Evolutionary conservation across 2,888 invertebrate species (phyloP), one percentile per base, ranked within the genome.

Genomic region (Andricus curvator): DNA sequence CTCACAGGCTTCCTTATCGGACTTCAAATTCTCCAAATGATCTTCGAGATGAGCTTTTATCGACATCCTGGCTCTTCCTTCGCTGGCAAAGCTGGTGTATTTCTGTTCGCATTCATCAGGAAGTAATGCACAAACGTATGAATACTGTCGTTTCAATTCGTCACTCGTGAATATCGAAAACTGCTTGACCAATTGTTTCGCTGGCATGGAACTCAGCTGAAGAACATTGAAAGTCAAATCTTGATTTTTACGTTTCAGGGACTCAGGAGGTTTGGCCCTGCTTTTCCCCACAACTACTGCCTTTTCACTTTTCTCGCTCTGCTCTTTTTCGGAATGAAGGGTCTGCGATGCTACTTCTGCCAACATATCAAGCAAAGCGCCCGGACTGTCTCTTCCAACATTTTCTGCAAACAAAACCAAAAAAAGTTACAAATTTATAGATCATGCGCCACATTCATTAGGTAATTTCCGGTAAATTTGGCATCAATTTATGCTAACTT

Each of bases 281-380:
- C 78, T 87, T 80, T 86, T 88, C 11, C 82, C 78, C 33, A 85
- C 17, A 37, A 86, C 74, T 13, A 86, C 74, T 11, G 85, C 82
- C 60, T 81, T 85, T 84, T 88, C 88, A 60, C 87, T 86, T 29
- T 84, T 85, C 84, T 88, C 88, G 56, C 87, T 86, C 33, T 84
- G 83, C 79, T 87, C 85, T 81, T 91, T 90, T 76, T 92, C 92
- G 0, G 92, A 93, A 78, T 92, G 90, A 9, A 94, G 88, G 1
- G 94, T 94, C 80, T 93, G 94, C 4, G 94, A 93, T n/a, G 94
- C 94, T 29, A 94, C 94, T 88, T 94, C 94, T 17, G 94, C 94
- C 82, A 94, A 88, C 91, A 94, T 94, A 86, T 94, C 93, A 81
- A 94, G 85, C 77, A 93, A 84, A 41, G 92, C 93, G 33, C 91